These are phyloP conservation scores for Lemur catta DNA, from an alignment of 2,797 vertebrate genomes.

Conservation along the genomic window DNA sequence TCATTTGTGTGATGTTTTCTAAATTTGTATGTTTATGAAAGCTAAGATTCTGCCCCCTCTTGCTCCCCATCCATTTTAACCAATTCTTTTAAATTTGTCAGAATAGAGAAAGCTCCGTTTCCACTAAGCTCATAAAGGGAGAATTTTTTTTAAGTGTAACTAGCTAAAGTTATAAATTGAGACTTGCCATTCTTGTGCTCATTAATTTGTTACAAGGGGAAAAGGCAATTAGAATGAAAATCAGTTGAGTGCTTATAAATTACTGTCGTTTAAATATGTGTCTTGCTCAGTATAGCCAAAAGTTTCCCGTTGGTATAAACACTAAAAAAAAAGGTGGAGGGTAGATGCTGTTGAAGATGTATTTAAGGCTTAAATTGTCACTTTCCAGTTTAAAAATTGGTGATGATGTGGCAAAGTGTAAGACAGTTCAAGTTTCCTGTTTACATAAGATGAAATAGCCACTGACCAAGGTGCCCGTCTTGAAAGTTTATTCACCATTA, in stretches of 20 bases:
- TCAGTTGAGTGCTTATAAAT: background rate
- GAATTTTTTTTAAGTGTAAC: background rate
- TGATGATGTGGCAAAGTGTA: rapidly evolving
- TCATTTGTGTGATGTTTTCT: rapidly evolving
- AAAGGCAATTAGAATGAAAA: background rate
- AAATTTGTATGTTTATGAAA: rapidly evolving
- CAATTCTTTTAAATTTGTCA: background rate
- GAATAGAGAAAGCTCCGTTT: background rate
- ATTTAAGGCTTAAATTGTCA: background rate
- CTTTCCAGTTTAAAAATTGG: background rate
- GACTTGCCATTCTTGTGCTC: background rate
- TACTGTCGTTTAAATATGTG: background rate
- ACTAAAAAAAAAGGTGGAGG: background rate
- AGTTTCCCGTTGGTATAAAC: rapidly evolving
- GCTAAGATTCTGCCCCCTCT: background rate
- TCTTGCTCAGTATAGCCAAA: rapidly evolving
- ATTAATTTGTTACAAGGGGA: background rate
- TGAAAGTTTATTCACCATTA: background rate
- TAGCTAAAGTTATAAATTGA: background rate
- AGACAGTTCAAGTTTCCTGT: background rate
- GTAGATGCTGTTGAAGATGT: background rate
- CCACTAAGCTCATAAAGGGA: background rate
- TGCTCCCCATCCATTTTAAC: background rate
- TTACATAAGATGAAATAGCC: background rate
- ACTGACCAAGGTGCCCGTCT: background rate